A percentile compares a stretch with the other conserved stretches of the same genome.
Evolutionary conservation across 1,140 invertebrate species (phyloP).

Genomic region (Diploscapter pachys): DNA sequence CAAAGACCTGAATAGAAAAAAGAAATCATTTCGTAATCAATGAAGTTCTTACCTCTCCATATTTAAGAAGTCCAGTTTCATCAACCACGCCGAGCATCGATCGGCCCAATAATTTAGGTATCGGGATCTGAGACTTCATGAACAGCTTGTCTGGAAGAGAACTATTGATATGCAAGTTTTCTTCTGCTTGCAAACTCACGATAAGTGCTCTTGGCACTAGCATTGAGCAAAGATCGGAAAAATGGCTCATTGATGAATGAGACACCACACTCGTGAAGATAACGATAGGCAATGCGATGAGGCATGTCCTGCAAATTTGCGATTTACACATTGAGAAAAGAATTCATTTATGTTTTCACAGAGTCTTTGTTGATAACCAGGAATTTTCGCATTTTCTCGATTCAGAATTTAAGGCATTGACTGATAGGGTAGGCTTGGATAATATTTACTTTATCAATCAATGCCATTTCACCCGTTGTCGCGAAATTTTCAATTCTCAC

Average conservation of each 20-base stretch:
- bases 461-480: not conserved
- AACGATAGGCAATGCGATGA: conserved; percentile 40
- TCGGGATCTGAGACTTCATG: conserved; percentile 46
- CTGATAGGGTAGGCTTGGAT: too few species aligned
- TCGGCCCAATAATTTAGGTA: conserved; percentile 44
- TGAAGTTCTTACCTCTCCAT: conserved; percentile 56
- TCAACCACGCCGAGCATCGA: conserved; percentile 56
- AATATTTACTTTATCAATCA: too few species aligned
- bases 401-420: too few species aligned
- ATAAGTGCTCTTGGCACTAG: conserved; percentile 39
- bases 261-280: conserved; percentile 47
- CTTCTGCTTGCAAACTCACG: not conserved
- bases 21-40: conserved; percentile 51
- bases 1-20: conserved; percentile 35
- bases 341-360: not conserved
- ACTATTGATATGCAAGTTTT: not conserved
- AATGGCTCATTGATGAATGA: conserved; percentile 57
- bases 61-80: conserved; percentile 47
- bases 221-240: conserved; percentile 50
- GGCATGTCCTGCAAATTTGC: conserved; percentile 45
- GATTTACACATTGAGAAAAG: conserved; percentile 38
- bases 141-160: conserved; percentile 29
- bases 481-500: too few species aligned
- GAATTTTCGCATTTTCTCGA: too few species aligned
- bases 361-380: not conserved